Evolutionary conservation across 2,113 vertebrate species (phyloP).

Genomic region (Triplophysa rosa): DNA sequence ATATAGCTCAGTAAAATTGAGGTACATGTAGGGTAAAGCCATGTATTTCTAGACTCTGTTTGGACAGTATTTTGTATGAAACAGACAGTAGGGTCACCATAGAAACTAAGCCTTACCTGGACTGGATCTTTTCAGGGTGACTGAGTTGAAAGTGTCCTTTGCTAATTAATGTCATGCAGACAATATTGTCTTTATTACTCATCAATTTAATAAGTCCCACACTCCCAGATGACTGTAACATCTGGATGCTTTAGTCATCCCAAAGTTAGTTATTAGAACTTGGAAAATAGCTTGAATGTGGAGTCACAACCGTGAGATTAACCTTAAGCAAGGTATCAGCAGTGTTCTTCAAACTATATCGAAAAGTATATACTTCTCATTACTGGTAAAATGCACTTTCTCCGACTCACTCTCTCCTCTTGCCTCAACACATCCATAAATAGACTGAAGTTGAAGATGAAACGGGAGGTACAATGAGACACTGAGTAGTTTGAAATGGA

Average conservation of each 20-base stretch:
- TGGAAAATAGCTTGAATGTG: neutral
- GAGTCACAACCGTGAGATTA: slow-evolving; percentile 4
- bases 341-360: slow-evolving; percentile 3
- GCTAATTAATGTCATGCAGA: slow-evolving; percentile 31
- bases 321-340: neutral
- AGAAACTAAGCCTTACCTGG: slow-evolving; percentile 25
- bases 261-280: neutral
- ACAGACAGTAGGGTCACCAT: slow-evolving; percentile 1
- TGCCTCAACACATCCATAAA: slow-evolving; percentile 66
- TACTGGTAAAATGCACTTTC: slow-evolving; percentile 33
- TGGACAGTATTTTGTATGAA: neutral
- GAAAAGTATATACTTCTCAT: slow-evolving; percentile 30
- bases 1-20: too few species aligned
- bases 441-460: slow-evolving; percentile 71
- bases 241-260: slow-evolving; percentile 25
- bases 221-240: neutral
- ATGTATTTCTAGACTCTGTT: neutral
- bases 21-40: neutral
- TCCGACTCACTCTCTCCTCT: neutral
- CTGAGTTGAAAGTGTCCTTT: slow-evolving; percentile 28
- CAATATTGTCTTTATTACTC: slow-evolving; percentile 6
- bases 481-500: slow-evolving; percentile 66
- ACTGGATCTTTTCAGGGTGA: slow-evolving; percentile 38
- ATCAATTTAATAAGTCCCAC: neutral
- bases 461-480: slow-evolving; percentile 65